Base-by-base conservation (phyloP, 2,888 invertebrate species). In the Lasioglossum calceatum region DNA sequence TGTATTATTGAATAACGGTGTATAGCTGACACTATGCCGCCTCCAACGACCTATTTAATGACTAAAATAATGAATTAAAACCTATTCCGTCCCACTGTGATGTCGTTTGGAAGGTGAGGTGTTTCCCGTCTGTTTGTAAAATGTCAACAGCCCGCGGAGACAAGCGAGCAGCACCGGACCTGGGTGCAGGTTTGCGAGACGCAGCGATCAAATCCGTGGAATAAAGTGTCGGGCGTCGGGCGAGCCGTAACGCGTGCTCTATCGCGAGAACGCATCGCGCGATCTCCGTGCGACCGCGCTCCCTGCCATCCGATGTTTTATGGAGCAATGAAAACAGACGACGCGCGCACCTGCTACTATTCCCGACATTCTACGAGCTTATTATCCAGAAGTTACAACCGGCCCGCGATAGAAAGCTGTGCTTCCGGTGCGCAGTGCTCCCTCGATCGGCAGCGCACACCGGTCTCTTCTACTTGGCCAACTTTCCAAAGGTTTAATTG, bases 291-390 rank as follows among this genome's bases (percentile, higher is more conserved):
- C 82, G 76, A 74, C 82, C 61, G 82, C 83, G 14, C 16, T 58
- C 44, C 19, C 77, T 67, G 71, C 82, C 77, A 81, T 47, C 83
- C 19, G 78, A 82, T 82, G 90, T 85, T 90, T 90, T 88, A 89
- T 78, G 86, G 67, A 81, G 74, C 84, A 83, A 90, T 87, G 88
- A 85, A 84, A 90, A 81, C 73, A 42, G 54, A 71, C 88, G 67
- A 78, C 61, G 39, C 67, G 77, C 78, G 14, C 84, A 75, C 72
- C 54, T 82, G 58, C 74, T 36, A 42, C 80, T 61, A 58, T 72
- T 77, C 80, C 39, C 67, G 73, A 77, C 72, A 77, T 88, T 82
- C 80, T 74, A 84, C 81, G 71, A 12, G 76, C 88, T 85, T 80
- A 86, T 90, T 88, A 77, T 73, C 61, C 70, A 47, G n/a, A 85